Evolutionary conservation across 2,797 vertebrate genomes (phyloP).

Genomic region (Clarias laeviceps): DNA sequence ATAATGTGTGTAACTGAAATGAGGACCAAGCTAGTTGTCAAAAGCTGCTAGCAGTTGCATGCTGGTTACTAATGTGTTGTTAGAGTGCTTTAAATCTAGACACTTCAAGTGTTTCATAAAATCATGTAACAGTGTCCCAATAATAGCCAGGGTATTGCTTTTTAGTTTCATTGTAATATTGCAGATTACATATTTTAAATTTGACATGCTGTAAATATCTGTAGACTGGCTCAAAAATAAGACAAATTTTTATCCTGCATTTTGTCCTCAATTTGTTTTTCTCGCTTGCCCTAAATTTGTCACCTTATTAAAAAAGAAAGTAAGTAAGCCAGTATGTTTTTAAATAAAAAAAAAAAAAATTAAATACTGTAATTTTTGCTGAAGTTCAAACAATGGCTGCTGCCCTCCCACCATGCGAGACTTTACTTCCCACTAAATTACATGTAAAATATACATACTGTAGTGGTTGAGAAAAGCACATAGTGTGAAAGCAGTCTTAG

Average conservation of each 20-base stretch:
- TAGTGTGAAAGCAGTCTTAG: conserved; percentile 19
- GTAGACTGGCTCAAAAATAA: not conserved
- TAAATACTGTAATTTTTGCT: not conserved
- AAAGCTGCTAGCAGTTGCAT: not conserved
- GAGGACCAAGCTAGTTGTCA: not conserved
- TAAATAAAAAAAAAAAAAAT: not conserved
- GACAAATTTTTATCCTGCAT: not conserved
- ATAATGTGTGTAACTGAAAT: not conserved
- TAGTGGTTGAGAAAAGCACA: not conserved
- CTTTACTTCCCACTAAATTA: not conserved
- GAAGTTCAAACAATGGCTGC: not conserved
- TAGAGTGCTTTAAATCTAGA: not conserved
- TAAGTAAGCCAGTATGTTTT: not conserved
- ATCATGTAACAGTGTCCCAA: not conserved
- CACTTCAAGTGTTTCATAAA: not conserved
- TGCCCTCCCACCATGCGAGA: not conserved
- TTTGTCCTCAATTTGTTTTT: not conserved
- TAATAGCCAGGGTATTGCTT: not conserved
- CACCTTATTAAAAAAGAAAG: not conserved
- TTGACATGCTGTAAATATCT: not conserved
- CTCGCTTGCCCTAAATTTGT: not conserved
- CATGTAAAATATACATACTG: conserved; percentile 3
- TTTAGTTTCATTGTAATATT: not conserved
- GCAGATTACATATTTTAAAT: not conserved
- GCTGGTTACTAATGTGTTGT: not conserved